These are phyloP conservation scores for Pseudorhiza aurosa DNA, from an alignment of 30 jellyfish, hydroid and myxozoan genomes.

Conservation along the genomic window DNA sequence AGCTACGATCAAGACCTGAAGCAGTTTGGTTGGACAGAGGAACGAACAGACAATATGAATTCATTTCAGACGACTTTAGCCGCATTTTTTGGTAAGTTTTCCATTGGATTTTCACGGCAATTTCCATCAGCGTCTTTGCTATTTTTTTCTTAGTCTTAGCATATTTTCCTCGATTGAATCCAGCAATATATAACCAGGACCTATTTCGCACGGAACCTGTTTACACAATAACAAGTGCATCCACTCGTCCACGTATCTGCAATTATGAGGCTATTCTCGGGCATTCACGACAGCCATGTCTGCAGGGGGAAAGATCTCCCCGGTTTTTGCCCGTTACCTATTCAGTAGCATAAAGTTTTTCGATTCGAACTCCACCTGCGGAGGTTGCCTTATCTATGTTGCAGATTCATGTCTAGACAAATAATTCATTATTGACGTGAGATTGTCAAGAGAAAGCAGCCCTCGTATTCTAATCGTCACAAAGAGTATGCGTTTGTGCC, in stretches of 20 bases:
- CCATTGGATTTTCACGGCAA: background rate
- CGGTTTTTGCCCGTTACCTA: too few relatives aligned
- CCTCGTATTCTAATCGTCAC: too few relatives aligned
- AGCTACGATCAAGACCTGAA: constrained; percentile 6
- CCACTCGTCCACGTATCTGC: too few relatives aligned
- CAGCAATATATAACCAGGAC: too few relatives aligned
- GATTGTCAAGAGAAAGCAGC: background rate
- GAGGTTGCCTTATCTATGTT: background rate
- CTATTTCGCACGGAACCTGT: too few relatives aligned
- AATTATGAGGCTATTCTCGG: too few relatives aligned
- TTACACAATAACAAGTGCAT: too few relatives aligned
- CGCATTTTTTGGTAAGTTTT: background rate
- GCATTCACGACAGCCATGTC: too few relatives aligned
- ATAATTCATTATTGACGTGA: background rate
- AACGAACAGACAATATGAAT: background rate
- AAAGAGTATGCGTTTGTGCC: too few relatives aligned
- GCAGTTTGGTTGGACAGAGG: background rate
- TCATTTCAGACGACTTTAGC: background rate
- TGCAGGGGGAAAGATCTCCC: too few relatives aligned
- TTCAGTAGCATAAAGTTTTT: too few relatives aligned
- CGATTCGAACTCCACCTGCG: background rate
- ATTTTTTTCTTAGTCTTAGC: background rate
- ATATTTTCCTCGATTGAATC: too few relatives aligned
- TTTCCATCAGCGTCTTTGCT: background rate
- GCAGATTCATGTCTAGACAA: background rate